These are phyloP conservation scores for Microcebus jonahi DNA, from an alignment of 2,113 vertebrate genomes.

Conservation along the genomic window DNA sequence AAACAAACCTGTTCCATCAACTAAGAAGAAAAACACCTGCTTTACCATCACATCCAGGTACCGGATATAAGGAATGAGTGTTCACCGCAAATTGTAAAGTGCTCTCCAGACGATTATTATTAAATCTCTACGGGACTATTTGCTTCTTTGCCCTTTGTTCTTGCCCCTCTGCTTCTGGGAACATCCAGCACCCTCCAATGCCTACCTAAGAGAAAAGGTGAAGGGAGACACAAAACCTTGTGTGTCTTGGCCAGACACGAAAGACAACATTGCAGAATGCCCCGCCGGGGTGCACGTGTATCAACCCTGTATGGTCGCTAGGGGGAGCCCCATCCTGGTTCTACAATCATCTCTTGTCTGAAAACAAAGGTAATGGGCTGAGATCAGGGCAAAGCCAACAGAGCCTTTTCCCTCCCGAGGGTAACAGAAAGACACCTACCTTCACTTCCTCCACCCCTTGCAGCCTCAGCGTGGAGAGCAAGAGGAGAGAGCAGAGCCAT, in stretches of 20 bases:
- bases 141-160: background rate
- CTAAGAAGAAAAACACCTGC: background rate
- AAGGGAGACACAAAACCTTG: background rate
- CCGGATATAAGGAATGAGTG: background rate
- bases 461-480: constrained; percentile 91
- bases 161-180: background rate
- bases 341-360: too few relatives aligned
- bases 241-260: background rate
- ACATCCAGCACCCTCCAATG: background rate
- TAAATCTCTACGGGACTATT: background rate
- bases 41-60: background rate
- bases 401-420: background rate
- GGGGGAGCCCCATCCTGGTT: background rate
- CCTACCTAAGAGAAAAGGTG: background rate
- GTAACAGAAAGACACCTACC: constrained; percentile 82
- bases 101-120: background rate
- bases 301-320: background rate
- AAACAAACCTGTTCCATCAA: background rate
- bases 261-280: accelerated
- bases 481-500: constrained; percentile 91
- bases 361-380: background rate
- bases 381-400: too few relatives aligned
- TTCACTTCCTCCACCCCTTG: constrained; percentile 91
- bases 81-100: background rate
- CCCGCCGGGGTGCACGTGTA: background rate